Evolutionary conservation across 2,888 invertebrate genomes (phyloP).

Genomic region (Protodeltote pygarga): DNA sequence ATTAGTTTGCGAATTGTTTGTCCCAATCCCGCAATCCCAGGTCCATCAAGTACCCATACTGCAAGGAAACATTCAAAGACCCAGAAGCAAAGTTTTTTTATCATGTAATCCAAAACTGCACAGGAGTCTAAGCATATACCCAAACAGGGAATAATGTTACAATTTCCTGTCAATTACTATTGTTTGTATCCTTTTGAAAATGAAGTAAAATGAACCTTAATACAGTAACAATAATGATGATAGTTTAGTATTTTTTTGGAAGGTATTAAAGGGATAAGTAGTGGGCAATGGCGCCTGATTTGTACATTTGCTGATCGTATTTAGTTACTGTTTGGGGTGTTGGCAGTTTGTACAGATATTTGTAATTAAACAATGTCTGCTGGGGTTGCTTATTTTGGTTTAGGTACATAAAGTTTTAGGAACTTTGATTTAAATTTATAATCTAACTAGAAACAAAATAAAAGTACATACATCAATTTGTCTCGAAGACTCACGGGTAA

Average conservation of each 20-base stretch:
- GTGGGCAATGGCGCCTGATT: conserved; percentile 49
- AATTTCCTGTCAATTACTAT: conserved; percentile 74
- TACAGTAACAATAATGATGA: background rate
- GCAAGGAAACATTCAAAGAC: background rate
- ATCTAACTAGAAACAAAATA: background rate
- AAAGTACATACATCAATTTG: too few species aligned
- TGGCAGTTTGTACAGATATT: conserved; percentile 32
- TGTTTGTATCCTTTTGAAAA: conserved; percentile 41
- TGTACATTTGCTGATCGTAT: conserved; percentile 45
- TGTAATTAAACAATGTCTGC: conserved; percentile 26
- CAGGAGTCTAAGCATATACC: conserved; percentile 56
- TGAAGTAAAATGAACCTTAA: conserved; percentile 9
- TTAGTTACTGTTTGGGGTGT: conserved; percentile 36
- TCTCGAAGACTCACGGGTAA: too few species aligned
- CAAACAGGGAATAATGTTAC: conserved; percentile 75
- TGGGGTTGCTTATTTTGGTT: background rate
- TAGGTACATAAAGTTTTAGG: background rate
- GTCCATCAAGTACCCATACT: background rate
- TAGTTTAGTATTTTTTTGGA: conserved; percentile 4
- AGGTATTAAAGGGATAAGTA: conserved; percentile 48
- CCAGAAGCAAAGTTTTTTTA: conserved; percentile 1
- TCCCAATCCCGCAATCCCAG: too few species aligned
- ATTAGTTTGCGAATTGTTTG: too few species aligned
- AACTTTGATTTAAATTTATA: too few species aligned
- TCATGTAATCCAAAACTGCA: conserved; percentile 44